These are phyloP conservation scores for Sceloporus undulatus DNA, from an alignment of 2,113 vertebrate genomes.

Conservation along the genomic window DNA sequence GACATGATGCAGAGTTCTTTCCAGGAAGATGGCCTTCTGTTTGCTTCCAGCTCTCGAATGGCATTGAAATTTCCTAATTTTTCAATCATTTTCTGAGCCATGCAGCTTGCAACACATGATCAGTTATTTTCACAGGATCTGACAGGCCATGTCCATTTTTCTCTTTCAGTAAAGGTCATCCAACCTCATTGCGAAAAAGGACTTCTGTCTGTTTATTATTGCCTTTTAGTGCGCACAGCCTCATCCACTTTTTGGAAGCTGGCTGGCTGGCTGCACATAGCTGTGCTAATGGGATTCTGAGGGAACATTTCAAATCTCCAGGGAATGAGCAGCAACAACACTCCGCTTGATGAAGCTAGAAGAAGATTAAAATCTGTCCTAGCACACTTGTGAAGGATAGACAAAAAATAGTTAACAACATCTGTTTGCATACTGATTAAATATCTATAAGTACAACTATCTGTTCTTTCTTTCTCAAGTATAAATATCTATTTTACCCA, in stretches of 20 bases:
- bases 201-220: background rate
- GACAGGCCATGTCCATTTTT: background rate
- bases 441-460: background rate
- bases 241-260: background rate
- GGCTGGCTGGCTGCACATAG: background rate
- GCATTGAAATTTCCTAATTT: background rate
- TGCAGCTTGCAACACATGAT: background rate
- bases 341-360: background rate
- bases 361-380: background rate
- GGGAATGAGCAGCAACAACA: background rate
- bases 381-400: background rate
- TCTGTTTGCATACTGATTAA: background rate
- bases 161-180: background rate
- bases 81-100: rapidly evolving
- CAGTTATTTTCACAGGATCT: background rate
- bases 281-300: background rate
- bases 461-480: background rate
- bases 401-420: background rate
- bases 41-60: background rate
- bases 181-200: background rate
- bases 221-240: background rate
- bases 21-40: rapidly evolving
- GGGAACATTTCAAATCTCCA: background rate
- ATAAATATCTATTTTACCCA: too few species aligned
- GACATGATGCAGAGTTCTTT: background rate